Evolutionary conservation across 2,113 vertebrate species (phyloP).

Genomic region (Sceloporus tristichus): DNA sequence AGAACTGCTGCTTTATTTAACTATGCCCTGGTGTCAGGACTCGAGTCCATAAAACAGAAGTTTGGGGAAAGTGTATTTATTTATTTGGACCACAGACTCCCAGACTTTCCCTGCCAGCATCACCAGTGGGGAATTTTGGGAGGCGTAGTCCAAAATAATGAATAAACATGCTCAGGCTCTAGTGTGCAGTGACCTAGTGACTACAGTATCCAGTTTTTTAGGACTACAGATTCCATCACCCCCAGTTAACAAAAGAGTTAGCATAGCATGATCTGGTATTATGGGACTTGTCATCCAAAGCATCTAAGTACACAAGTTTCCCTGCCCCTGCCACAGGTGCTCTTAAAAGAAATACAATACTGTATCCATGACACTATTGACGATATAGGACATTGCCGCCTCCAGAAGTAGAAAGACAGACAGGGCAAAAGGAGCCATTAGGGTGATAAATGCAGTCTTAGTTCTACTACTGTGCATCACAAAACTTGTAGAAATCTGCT

Average conservation of each 20-base stretch:
- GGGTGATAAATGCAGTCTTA: not conserved
- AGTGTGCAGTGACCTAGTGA: not conserved
- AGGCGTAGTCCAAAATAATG: not conserved
- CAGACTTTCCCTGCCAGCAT: no score
- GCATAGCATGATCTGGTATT: not conserved
- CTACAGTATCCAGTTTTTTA: not conserved
- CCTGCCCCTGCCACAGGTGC: not conserved
- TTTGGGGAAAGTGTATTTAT: not conserved
- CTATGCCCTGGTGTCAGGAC: not conserved
- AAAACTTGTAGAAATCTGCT: not conserved
- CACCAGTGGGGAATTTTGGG: not conserved
- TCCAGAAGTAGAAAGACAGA: no score
- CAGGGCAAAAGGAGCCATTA: not conserved
- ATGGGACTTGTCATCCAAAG: not conserved
- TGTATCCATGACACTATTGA: not conserved
- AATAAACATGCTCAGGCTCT: not conserved
- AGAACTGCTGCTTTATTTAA: slow-evolving; percentile 14
- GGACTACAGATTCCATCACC: not conserved
- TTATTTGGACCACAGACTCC: no score
- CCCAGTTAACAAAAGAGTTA: not conserved
- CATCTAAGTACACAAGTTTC: not conserved
- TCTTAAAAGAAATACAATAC: not conserved
- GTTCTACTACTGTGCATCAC: not conserved
- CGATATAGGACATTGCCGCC: not conserved
- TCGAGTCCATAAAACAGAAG: not conserved